Base-by-base conservation (phyloP, 2,888 invertebrate genomes). In the Netelia inedita region DNA sequence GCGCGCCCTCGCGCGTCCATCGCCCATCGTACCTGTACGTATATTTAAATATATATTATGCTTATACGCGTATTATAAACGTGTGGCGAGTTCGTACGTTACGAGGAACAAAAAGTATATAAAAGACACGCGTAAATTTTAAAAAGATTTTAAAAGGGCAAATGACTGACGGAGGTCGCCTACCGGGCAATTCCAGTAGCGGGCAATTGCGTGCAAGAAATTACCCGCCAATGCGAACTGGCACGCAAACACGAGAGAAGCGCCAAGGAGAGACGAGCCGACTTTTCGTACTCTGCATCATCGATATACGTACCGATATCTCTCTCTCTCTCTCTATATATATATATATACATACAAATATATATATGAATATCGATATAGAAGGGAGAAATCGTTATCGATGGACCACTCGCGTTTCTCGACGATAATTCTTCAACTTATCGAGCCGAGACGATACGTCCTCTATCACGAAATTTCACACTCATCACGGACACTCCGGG, bases 131-230 rank as follows among this genome's bases (percentile, higher is more conserved):
- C 28, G 74, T 76, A 84, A 85, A 87, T 87, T 88, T 88, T 28
- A 3, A 69, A 84, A 89, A 91, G 90, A 91, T 91, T 92, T 91
- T 76, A 81, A 89, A 92, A 91, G 91, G 92, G 89, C 90, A 92
- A 92, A 92, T 91, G 92, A 91, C 90, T 91, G 91, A 91, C 90
- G 90, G 92, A 92, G 91, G 92, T 92, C 91, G 90, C 91, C 91
- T 91, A 91, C 90, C 91, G 90, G 91, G 91, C 90, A 92, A 92
- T 92, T 92, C 92, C 92, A 92, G 92, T 92, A 93, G 93, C 92
- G 91, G 90, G 89, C 91, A 92, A 92, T 93, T 91, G 93, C 93
- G 92, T 93, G 93, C 93, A 91, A 93, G 91, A 93, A 93, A 93
- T 93, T 93, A 91, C 92, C 89, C 89, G 90, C 87, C 91, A 91